A percentile compares a stretch with the other conserved stretches of the same genome.
Evolutionary conservation across 2,797 vertebrate genomes (phyloP).

Genomic region (Eutrigla gurnardus): DNA sequence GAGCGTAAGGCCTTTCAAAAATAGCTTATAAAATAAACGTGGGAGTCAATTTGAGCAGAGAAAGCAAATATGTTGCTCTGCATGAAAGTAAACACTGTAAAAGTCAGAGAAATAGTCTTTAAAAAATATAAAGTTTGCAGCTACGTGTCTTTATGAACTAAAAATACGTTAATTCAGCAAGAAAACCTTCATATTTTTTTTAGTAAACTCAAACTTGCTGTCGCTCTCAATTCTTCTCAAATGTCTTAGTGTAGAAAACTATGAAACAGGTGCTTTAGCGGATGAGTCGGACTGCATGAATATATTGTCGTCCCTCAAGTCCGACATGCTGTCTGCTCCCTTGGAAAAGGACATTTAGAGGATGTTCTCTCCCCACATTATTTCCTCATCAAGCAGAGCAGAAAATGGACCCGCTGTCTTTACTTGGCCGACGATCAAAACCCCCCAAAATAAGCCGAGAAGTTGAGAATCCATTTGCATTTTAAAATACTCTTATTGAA

Average conservation of each 20-base stretch:
- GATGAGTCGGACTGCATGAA: conserved; percentile 17
- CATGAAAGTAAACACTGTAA: conserved; percentile 20
- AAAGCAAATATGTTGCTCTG: conserved; percentile 10
- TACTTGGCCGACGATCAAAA: conserved; percentile 17
- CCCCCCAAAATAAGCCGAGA: neutral
- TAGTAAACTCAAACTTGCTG: conserved; percentile 18
- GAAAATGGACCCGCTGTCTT: conserved; percentile 19
- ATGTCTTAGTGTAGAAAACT: conserved; percentile 58
- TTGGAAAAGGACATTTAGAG: conserved; percentile 26
- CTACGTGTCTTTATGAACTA: conserved; percentile 24
- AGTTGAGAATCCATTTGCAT: conserved; percentile 5
- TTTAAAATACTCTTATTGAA: conserved; percentile 19
- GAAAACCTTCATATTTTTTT: conserved; percentile 29
- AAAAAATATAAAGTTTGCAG: conserved; percentile 33
- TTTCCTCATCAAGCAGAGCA: conserved; percentile 23
- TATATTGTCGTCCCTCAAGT: conserved; percentile 1
- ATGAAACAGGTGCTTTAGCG: conserved; percentile 35
- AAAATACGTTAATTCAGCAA: conserved; percentile 45
- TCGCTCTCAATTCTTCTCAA: conserved; percentile 7
- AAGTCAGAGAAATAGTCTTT: conserved; percentile 21
- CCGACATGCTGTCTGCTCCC: conserved; percentile 22
- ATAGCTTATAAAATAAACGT: conserved; percentile 50
- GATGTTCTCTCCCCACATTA: conserved; percentile 1
- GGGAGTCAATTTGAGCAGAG: conserved; percentile 7
- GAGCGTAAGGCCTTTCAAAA: conserved; percentile 22